Percentiles rank a stretch among this genome's conserved stretches.
These are phyloP conservation scores for Drosophila eugracilis DNA, from an alignment of 1,140 invertebrate species.

Conservation along the genomic window DNA sequence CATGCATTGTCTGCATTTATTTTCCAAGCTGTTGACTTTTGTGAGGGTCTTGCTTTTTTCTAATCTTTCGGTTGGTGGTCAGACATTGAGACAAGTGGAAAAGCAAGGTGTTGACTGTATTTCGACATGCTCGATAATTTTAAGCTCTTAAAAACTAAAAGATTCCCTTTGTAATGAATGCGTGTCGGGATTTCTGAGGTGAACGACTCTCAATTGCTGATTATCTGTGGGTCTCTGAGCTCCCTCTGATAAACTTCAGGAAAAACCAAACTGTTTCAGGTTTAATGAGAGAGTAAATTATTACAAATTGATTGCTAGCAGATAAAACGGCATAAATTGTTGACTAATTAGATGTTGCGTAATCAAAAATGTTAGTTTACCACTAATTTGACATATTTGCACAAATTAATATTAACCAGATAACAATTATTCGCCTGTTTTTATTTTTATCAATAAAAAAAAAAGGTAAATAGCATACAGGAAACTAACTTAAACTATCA, in stretches of 20 bases:
- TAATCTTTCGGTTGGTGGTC: constrained; percentile 8
- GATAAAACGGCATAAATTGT: constrained; percentile 28
- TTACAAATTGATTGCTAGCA: background rate
- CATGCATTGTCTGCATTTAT: constrained; percentile 70
- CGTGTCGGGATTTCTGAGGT: constrained; percentile 12
- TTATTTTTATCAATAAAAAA: background rate
- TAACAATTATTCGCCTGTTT: background rate
- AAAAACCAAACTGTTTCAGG: background rate
- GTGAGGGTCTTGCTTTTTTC: constrained; percentile 14
- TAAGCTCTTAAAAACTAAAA: background rate
- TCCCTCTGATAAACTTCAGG: constrained; percentile 1
- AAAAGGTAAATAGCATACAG: background rate
- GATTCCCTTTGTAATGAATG: constrained; percentile 41
- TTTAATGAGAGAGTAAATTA: constrained; percentile 2
- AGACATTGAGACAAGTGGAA: constrained; percentile 10
- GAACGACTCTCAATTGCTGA: constrained; percentile 48
- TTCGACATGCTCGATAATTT: constrained; percentile 1
- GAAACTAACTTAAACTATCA: background rate
- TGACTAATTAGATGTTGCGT: constrained; percentile 38
- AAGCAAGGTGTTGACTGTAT: background rate
- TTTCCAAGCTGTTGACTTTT: constrained; percentile 73
- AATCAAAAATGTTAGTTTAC: constrained; percentile 23
- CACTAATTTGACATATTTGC: constrained; percentile 44
- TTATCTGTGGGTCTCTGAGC: too few relatives aligned
- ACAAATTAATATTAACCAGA: constrained; percentile 24